Conservation (phyloP, 2,888 invertebrate species). For the Campoplex nolae region DNA sequence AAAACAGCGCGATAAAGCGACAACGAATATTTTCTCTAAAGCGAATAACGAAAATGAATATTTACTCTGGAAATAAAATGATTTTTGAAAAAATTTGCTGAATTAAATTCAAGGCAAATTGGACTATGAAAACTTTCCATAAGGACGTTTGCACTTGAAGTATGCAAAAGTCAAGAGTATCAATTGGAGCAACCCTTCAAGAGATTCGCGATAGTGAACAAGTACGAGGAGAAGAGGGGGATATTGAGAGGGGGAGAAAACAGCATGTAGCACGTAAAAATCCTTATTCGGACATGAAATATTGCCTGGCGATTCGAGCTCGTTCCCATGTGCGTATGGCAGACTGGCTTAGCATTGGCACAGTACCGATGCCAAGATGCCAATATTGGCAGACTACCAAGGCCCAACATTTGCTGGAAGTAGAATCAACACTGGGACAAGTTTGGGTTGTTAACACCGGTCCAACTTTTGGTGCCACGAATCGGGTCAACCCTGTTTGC, state of each 20-base stretch:
- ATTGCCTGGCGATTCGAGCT: conserved; percentile 77
- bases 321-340: too few species aligned
- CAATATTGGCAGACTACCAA: too few species aligned
- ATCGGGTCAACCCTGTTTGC: too few species aligned
- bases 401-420: too few species aligned
- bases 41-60: background rate
- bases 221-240: conserved; percentile 49
- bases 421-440: too few species aligned
- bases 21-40: too few species aligned
- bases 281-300: conserved; percentile 79
- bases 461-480: too few species aligned
- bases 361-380: too few species aligned
- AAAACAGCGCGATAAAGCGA: too few species aligned
- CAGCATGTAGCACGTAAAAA: conserved; percentile 68
- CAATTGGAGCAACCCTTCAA: conserved; percentile 16
- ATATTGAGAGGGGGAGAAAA: conserved; percentile 4
- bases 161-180: conserved; percentile 43
- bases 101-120: background rate
- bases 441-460: too few species aligned
- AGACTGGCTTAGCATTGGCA: too few species aligned
- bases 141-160: background rate
- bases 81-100: background rate
- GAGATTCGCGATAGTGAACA: conserved; percentile 40
- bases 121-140: background rate
- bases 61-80: background rate